A percentile compares a stretch with the other conserved stretches of the same genome.
phyloP scores from a whole-genome alignment of 2,797 vertebrate species.

The Notoglanidium macrostoma region DNA sequence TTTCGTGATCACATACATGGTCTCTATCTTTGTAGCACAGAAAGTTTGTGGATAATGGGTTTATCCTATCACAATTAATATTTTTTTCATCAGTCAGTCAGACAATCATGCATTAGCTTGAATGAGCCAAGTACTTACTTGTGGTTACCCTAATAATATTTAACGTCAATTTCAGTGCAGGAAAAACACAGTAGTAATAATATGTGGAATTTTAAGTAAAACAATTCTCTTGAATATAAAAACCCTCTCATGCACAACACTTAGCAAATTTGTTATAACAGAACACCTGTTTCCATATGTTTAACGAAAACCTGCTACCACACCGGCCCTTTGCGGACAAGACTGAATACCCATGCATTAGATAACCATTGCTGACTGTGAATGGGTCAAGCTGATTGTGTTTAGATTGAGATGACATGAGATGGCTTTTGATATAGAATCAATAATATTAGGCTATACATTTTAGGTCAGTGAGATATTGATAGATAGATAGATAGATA shows the following conservation, averaged over 20 bases:
- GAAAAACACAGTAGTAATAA: not conserved
- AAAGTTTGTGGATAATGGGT: not conserved
- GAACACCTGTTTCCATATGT: too few relatives aligned
- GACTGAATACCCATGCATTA: not conserved
- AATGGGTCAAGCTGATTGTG: not conserved
- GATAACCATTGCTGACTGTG: not conserved
- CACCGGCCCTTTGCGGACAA: too few relatives aligned
- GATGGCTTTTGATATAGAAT: too few relatives aligned
- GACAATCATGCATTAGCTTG: not conserved
- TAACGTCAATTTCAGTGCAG: not conserved
- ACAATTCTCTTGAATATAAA: not conserved
- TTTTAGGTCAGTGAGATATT: too few relatives aligned
- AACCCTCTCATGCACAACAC: not conserved
- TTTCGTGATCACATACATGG: not conserved
- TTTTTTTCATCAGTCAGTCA: not conserved
- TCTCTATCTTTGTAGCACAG: not conserved
- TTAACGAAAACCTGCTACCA: too few relatives aligned
- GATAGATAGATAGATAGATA: not conserved
- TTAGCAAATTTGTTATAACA: not conserved
- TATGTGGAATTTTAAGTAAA: not conserved
- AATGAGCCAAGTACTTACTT: not conserved
- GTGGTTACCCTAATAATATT: not conserved
- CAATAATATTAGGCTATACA: too few relatives aligned
- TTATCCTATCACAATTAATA: not conserved
- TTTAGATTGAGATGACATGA: not conserved